Conservation (phyloP, 2,888 invertebrate species). For the Tetrapedia diversipes region DNA sequence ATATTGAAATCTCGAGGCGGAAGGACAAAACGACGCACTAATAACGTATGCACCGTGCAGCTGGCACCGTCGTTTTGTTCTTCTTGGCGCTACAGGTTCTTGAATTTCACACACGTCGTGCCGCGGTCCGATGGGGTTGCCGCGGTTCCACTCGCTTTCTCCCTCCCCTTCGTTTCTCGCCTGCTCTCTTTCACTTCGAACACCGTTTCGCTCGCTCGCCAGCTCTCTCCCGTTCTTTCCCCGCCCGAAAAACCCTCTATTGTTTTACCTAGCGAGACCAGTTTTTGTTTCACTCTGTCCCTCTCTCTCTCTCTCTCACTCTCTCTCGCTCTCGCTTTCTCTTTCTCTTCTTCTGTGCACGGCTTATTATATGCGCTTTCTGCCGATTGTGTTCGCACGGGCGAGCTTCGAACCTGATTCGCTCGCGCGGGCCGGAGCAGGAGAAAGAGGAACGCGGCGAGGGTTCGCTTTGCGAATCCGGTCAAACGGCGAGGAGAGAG, state of each 20-base stretch:
- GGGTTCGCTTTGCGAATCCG: slow-evolving; percentile 75
- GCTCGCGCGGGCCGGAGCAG: slow-evolving; percentile 38
- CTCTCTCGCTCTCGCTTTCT: slow-evolving; percentile 52
- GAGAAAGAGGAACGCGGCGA: slow-evolving; percentile 54
- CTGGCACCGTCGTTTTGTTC: slow-evolving; percentile 72
- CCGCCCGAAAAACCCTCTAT: slow-evolving; percentile 67
- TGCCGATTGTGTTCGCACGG: slow-evolving; percentile 74
- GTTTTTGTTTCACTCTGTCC: slow-evolving; percentile 79
- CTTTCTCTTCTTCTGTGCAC: slow-evolving; percentile 64
- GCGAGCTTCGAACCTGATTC: slow-evolving; percentile 60
- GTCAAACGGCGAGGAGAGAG: slow-evolving; percentile 76
- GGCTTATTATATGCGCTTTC: slow-evolving; percentile 80
- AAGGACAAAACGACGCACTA: slow-evolving; percentile 64
- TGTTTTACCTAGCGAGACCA: slow-evolving; percentile 81
- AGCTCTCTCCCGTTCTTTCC: slow-evolving; percentile 52
- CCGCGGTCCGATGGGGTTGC: slow-evolving; percentile 60
- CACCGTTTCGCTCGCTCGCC: slow-evolving; percentile 42
- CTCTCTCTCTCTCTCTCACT: slow-evolving; percentile 66
- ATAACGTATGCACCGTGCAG: slow-evolving; percentile 73
- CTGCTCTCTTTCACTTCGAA: slow-evolving; percentile 35
- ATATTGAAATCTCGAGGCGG: slow-evolving; percentile 44
- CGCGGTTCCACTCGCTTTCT: slow-evolving; percentile 26
- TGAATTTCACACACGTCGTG: slow-evolving; percentile 77
- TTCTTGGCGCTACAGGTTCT: slow-evolving; percentile 77
- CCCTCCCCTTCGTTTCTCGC: slow-evolving; percentile 2